These are phyloP conservation scores for Rhynchotus rufescens DNA, from an alignment of 2,797 vertebrate genomes.

Conservation along the genomic window DNA sequence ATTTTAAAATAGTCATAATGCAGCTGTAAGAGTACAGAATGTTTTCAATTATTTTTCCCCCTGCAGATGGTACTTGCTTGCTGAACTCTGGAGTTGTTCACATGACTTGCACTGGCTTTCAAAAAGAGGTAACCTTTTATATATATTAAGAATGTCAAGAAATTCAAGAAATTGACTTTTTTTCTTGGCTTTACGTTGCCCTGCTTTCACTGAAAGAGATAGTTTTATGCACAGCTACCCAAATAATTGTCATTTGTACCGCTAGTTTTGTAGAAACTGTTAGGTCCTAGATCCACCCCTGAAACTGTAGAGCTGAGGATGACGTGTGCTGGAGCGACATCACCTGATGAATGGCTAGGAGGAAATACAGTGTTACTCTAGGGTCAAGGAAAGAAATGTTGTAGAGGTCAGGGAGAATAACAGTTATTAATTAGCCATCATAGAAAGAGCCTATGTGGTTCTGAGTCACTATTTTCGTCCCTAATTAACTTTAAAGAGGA, in stretches of 20 bases:
- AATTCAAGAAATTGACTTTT: neutral
- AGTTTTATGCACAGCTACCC: fast-evolving
- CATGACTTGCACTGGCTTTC: slow-evolving; percentile 91
- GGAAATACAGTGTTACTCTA: neutral
- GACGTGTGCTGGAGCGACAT: fast-evolving
- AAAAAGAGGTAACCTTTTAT: slow-evolving; percentile 89
- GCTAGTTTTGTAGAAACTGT: neutral
- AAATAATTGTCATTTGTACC: neutral
- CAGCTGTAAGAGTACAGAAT: neutral
- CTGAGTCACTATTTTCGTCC: neutral
- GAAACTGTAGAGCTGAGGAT: neutral
- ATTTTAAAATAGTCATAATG: fast-evolving
- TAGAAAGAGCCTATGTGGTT: neutral
- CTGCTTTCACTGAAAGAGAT: neutral
- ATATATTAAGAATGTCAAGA: neutral
- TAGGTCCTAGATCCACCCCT: neutral
- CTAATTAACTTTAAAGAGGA: neutral
- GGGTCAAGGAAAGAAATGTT: neutral
- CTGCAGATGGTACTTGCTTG: slow-evolving; percentile 91
- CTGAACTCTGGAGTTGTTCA: slow-evolving; percentile 91
- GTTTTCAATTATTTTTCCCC: neutral
- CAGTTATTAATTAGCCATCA: neutral
- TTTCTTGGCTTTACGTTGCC: neutral
- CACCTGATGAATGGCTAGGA: neutral
- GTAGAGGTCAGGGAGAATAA: neutral